These are phyloP conservation scores for Trachops cirrhosus DNA, from an alignment of 2,797 vertebrate species.

Conservation along the genomic window DNA sequence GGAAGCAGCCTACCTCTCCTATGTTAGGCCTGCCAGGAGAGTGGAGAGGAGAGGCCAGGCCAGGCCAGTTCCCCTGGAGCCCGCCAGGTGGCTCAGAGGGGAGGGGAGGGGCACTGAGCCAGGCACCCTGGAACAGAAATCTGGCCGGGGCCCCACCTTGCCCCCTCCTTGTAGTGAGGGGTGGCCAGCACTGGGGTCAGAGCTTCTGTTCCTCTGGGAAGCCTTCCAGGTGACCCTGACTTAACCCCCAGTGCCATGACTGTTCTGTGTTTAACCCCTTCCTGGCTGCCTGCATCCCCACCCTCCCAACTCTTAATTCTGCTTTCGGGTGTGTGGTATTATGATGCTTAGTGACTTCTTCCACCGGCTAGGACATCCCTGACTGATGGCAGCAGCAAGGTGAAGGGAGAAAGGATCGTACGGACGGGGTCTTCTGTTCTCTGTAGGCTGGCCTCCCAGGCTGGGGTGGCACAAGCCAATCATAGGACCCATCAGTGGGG, in stretches of 20 bases:
- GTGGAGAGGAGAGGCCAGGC: background rate
- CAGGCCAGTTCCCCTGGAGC: background rate
- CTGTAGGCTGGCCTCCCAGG: background rate
- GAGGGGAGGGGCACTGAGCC: background rate
- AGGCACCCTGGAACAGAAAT: background rate
- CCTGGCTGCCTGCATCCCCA: background rate
- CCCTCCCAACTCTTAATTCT: no score
- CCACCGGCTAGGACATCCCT: no score
- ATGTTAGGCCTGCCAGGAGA: background rate
- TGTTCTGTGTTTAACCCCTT: background rate
- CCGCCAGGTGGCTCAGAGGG: background rate
- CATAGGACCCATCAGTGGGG: background rate
- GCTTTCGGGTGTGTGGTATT: background rate
- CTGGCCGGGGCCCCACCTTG: background rate
- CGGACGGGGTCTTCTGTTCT: background rate
- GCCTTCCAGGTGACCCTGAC: background rate
- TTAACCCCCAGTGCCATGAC: background rate
- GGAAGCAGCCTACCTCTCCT: background rate
- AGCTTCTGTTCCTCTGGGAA: background rate
- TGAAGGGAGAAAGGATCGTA: background rate
- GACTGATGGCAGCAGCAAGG: background rate
- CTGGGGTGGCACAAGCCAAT: background rate
- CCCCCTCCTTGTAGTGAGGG: background rate
- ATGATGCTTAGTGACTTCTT: background rate
- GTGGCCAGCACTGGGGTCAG: fast-evolving